A percentile compares a stretch with the other conserved stretches of the same genome.
Conservation (phyloP, 1,140 invertebrate genomes). For the Lasioglossum baleicum region DNA sequence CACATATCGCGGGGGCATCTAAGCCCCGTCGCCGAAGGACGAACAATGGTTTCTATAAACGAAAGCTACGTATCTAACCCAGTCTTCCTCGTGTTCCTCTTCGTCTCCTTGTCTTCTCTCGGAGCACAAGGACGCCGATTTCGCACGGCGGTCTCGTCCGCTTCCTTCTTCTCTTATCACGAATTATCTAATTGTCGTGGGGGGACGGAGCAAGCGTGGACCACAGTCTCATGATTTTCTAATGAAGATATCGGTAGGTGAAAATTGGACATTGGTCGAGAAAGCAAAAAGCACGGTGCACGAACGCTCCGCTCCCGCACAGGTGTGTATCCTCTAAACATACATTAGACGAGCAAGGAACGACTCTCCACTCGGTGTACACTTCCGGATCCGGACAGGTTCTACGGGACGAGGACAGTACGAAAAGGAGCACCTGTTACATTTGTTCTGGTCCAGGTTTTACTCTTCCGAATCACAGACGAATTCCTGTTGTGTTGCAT, state of each 20-base stretch:
- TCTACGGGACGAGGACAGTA: conserved; percentile 2
- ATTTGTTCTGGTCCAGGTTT: conserved; percentile 17
- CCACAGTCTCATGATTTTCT: no score
- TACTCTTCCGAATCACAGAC: not conserved
- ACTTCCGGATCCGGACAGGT: conserved; percentile 1
- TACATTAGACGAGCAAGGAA: conserved; percentile 43
- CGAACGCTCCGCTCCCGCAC: not conserved
- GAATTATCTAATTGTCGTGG: no score
- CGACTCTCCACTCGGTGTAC: conserved; percentile 8
- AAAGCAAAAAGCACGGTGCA: no score
- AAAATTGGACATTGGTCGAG: no score
- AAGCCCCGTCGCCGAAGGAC: not conserved
- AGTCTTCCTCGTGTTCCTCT: conserved; percentile 14
- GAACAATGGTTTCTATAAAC: conserved; percentile 16
- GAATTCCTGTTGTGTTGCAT: no score
- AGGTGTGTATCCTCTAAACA: conserved; percentile 49
- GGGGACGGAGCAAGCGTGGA: no score
- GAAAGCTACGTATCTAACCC: conserved; percentile 23
- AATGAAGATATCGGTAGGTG: no score
- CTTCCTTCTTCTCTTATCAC: not conserved
- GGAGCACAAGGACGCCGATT: not conserved
- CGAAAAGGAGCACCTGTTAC: conserved; percentile 5
- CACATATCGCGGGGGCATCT: not conserved
- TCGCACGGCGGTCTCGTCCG: not conserved
- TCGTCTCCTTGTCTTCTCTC: not conserved